phyloP scores from a whole-genome alignment of 2,113 vertebrate genomes.

The Lophotis ruficrista region DNA sequence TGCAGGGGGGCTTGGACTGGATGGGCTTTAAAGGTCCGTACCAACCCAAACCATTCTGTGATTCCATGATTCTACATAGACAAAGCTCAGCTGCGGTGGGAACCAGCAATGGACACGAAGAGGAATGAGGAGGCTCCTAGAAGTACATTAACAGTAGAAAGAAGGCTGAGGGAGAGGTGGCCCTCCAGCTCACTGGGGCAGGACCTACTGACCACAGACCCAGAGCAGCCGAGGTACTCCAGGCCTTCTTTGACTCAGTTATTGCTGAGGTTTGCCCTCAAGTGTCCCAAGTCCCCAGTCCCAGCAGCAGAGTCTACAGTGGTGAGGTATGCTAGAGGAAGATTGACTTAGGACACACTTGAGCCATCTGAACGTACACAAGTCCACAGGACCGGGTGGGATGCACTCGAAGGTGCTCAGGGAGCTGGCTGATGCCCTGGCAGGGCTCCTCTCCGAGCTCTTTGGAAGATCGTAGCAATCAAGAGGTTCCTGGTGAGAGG shows the following conservation, averaged over 20 bases:
- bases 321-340: not conserved
- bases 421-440: not conserved
- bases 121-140: not conserved
- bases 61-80: not conserved
- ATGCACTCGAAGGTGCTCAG: not conserved
- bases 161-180: not conserved
- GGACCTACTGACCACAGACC: not conserved
- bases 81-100: not conserved
- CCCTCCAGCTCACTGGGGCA: not conserved
- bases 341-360: not conserved
- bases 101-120: not conserved
- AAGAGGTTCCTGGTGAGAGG: not conserved
- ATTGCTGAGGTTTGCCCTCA: not conserved
- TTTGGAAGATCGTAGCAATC: not conserved
- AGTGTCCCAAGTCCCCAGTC: not conserved
- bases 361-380: not conserved
- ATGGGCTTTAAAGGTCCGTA: too few species aligned
- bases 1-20: too few species aligned
- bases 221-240: not conserved
- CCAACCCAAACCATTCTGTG: too few species aligned
- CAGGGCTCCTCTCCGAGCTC: not conserved
- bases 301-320: not conserved
- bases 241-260: not conserved
- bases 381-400: not conserved
- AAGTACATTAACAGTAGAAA: not conserved